Percentiles rank a stretch among this genome's conserved stretches.
Conservation (phyloP, 2,888 invertebrate genomes). For the Tinea pellionella region DNA sequence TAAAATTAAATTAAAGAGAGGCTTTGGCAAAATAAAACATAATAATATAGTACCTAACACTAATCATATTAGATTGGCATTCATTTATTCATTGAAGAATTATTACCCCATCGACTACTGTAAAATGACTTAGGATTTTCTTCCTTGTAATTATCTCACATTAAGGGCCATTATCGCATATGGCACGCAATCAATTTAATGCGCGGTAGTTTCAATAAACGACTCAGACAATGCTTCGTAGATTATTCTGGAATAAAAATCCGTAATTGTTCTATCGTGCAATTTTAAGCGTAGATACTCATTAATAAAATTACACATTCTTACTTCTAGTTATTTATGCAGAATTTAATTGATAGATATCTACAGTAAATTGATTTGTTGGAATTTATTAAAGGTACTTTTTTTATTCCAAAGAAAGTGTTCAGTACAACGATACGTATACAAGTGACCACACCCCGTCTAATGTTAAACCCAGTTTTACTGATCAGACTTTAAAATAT, state of each 20-base stretch:
- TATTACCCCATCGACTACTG: conserved; percentile 44
- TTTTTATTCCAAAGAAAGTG: no score
- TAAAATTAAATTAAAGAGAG: neutral
- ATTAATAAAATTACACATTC: neutral
- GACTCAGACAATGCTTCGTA: conserved; percentile 38
- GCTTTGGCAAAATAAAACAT: neutral
- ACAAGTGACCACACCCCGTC: no score
- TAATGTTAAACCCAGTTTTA: no score
- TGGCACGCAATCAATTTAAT: conserved; percentile 51
- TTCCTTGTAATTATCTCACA: conserved; percentile 51
- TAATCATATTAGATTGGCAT: conserved; percentile 18
- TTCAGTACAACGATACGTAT: no score
- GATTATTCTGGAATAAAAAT: neutral
- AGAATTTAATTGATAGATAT: neutral
- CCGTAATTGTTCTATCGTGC: conserved; percentile 4
- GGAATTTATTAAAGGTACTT: neutral
- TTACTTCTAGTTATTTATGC: neutral
- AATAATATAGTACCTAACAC: neutral
- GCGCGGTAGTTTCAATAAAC: conserved; percentile 48
- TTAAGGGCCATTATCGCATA: conserved; percentile 51
- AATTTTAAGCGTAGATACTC: neutral
- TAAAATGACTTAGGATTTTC: conserved; percentile 28
- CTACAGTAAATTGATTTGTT: neutral
- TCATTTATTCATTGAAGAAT: conserved; percentile 51
- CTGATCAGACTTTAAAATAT: no score